Evolutionary conservation across 2,888 invertebrate species (phyloP).

Genomic region (Lycaena phlaeas): DNA sequence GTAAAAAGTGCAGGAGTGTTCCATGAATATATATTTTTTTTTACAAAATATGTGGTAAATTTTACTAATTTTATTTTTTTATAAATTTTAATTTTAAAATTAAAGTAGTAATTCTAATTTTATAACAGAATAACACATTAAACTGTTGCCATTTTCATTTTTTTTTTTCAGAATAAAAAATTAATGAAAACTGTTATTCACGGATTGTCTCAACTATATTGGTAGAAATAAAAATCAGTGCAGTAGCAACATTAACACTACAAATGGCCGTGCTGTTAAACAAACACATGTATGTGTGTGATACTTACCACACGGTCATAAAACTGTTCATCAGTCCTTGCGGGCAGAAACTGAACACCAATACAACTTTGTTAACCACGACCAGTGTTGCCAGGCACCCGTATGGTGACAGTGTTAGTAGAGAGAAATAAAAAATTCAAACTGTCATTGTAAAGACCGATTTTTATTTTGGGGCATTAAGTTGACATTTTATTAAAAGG

Average conservation of each 20-base stretch:
- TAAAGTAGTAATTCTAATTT: too few relatives aligned
- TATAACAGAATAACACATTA: too few relatives aligned
- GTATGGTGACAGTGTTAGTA: neutral
- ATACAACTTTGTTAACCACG: constrained; percentile 67
- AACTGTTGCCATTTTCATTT: too few relatives aligned
- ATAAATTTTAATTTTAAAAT: too few relatives aligned
- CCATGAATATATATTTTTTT: too few relatives aligned
- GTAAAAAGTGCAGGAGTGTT: too few relatives aligned
- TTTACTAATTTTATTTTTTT: too few relatives aligned
- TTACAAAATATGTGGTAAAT: too few relatives aligned
- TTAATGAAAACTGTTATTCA: neutral
- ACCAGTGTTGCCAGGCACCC: constrained; percentile 31
- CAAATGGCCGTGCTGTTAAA: constrained; percentile 22
- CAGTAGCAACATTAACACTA: constrained; percentile 2
- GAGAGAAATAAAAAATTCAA: neutral
- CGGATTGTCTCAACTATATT: neutral
- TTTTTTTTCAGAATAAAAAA: neutral
- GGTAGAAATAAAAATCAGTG: neutral
- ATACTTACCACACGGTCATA: constrained; percentile 90
- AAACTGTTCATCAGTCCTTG: constrained; percentile 92
- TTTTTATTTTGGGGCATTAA: too few relatives aligned
- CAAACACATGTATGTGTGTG: constrained; percentile 33
- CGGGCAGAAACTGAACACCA: constrained; percentile 85
- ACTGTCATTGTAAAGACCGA: too few relatives aligned
- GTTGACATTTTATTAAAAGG: too few relatives aligned